These are phyloP conservation scores for Aricia agestis DNA, from an alignment of 1,140 invertebrate species.

Conservation along the genomic window DNA sequence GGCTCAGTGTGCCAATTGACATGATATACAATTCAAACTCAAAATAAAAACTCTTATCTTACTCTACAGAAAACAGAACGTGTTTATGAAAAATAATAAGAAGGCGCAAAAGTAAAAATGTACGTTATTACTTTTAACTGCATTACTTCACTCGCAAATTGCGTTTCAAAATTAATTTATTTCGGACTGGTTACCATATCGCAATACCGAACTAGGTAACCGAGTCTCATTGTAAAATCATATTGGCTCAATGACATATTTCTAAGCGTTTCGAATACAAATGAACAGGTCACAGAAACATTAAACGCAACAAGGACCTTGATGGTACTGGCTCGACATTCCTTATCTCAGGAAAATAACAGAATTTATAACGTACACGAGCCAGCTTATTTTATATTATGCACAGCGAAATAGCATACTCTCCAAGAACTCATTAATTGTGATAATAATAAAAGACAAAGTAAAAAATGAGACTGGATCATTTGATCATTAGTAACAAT, in stretches of 20 bases:
- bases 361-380: neutral
- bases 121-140: neutral
- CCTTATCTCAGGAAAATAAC: constrained; percentile 8
- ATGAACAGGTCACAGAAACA: neutral
- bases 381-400: neutral
- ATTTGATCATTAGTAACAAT: no score
- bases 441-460: no score
- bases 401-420: neutral
- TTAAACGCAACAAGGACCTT: neutral
- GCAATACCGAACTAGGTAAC: neutral
- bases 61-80: no score
- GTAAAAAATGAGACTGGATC: no score
- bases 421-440: neutral
- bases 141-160: neutral
- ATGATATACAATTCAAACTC: no score
- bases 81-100: no score
- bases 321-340: constrained; percentile 6
- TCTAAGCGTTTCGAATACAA: constrained; percentile 2
- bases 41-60: no score
- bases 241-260: neutral
- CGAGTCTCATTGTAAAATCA: neutral
- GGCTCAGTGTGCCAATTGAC: no score
- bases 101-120: no score
- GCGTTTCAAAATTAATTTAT: neutral
- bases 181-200: neutral